phyloP scores from a whole-genome alignment of 2,113 vertebrate species.

The Indicator indicator region DNA sequence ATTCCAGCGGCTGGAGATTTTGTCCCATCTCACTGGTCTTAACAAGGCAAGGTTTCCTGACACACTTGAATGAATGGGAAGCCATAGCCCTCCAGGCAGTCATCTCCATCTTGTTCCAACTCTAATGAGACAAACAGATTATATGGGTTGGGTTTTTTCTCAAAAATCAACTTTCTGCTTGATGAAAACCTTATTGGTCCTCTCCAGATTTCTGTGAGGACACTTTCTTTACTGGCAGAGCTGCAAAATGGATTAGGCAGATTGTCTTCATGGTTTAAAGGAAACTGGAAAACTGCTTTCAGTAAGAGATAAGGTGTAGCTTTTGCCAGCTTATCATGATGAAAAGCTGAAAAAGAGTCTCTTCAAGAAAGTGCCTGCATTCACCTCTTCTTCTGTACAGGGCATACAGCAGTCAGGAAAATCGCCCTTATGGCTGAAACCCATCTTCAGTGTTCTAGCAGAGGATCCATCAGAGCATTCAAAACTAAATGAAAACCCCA shows the following conservation, averaged over 20 bases:
- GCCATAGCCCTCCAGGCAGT: neutral
- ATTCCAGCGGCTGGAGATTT: neutral
- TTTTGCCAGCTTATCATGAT: constrained; percentile 39
- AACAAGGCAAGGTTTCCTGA: neutral
- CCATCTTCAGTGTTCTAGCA: constrained; percentile 25
- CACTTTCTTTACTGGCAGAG: constrained; percentile 9
- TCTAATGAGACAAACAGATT: constrained; percentile 13
- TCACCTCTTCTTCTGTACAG: constrained; percentile 7
- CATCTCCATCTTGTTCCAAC: neutral
- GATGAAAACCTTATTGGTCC: constrained; percentile 52
- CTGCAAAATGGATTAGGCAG: constrained; percentile 51
- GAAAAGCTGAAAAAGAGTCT: constrained; percentile 13
- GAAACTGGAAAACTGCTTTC: constrained; percentile 32
- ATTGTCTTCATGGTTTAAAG: constrained; percentile 53
- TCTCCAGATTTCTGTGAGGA: constrained; percentile 40
- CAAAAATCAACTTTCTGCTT: constrained; percentile 38
- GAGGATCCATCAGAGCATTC: constrained; percentile 63
- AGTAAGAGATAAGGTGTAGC: constrained; percentile 40
- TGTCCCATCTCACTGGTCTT: neutral
- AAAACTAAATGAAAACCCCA: constrained; percentile 71
- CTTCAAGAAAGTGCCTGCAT: neutral
- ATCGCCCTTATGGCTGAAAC: constrained; percentile 16
- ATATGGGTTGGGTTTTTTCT: neutral
- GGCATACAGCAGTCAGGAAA: constrained; percentile 8
- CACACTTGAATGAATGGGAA: constrained; percentile 10